phyloP scores from a whole-genome alignment of 2,113 vertebrate species.

The Syngnathus floridae region DNA sequence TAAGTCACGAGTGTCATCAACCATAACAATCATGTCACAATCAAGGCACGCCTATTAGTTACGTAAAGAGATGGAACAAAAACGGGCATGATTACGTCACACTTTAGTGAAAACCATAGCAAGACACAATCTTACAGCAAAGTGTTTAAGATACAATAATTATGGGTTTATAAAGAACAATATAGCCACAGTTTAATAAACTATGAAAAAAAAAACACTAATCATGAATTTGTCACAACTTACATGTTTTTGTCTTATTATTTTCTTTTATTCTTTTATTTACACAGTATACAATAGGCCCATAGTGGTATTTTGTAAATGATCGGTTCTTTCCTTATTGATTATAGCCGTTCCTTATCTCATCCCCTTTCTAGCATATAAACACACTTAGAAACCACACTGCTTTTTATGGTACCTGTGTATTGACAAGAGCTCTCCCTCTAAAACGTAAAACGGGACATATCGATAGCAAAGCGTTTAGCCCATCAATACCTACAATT shows the following conservation, averaged over 20 bases:
- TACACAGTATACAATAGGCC: too few species aligned
- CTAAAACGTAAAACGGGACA: slow-evolving; percentile 65
- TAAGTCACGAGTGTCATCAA: slow-evolving; percentile 67
- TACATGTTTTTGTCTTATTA: too few species aligned
- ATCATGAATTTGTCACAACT: too few species aligned
- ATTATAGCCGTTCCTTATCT: too few species aligned
- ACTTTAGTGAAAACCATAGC: background rate
- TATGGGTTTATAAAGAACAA: background rate
- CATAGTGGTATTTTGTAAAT: too few species aligned
- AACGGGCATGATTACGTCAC: background rate
- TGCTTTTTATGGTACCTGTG: slow-evolving; percentile 27
- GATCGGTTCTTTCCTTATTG: too few species aligned
- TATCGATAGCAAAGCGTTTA: slow-evolving; percentile 71
- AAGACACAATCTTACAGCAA: background rate
- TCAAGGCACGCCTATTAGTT: slow-evolving; percentile 45
- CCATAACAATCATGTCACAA: slow-evolving; percentile 68
- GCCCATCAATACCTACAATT: slow-evolving; percentile 69
- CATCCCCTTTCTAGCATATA: too few species aligned
- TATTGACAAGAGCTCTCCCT: slow-evolving; percentile 51
- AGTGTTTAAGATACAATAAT: background rate
- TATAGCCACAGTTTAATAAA: background rate
- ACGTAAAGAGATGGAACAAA: background rate
- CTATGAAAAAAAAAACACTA: too few species aligned
- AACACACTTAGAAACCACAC: too few species aligned
- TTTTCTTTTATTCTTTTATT: too few species aligned